Evolutionary conservation across 2,113 vertebrate species (phyloP).

Genomic region (Osmerus mordax): DNA sequence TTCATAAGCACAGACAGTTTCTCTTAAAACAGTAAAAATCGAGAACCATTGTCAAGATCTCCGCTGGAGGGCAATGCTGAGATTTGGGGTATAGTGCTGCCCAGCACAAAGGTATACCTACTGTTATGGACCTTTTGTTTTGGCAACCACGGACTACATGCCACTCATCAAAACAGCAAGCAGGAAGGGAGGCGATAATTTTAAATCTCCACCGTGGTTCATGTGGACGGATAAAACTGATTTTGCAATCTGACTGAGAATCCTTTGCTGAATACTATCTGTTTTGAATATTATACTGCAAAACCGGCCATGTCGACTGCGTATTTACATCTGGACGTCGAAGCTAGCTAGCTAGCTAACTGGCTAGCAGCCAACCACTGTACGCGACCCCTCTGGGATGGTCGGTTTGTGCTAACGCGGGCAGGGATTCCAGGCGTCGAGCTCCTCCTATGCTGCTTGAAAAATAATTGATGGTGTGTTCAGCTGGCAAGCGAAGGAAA

Average conservation of each 20-base stretch:
- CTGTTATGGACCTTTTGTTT: conserved; percentile 50
- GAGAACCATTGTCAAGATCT: background rate
- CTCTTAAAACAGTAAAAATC: too few relatives aligned
- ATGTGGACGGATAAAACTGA: too few relatives aligned
- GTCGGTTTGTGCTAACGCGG: background rate
- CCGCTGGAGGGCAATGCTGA: conserved; percentile 50
- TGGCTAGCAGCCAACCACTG: conserved; percentile 25
- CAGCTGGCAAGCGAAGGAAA: too few relatives aligned
- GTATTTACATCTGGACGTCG: conserved; percentile 14
- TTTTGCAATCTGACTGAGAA: too few relatives aligned
- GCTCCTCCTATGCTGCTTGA: background rate
- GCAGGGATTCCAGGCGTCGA: conserved; percentile 11
- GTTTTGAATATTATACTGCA: too few relatives aligned
- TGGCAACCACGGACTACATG: conserved; percentile 24
- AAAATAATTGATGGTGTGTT: background rate
- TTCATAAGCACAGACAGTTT: background rate
- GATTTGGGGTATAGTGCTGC: background rate
- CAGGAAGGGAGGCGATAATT: too few relatives aligned
- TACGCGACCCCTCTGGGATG: background rate
- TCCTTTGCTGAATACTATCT: too few relatives aligned
- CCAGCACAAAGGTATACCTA: background rate
- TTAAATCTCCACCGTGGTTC: too few relatives aligned
- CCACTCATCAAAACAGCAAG: too few relatives aligned
- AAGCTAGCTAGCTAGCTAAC: conserved; percentile 14
- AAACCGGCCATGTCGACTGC: background rate